Evolutionary conservation across 2,797 vertebrate genomes (phyloP).

Genomic region (Gobio occitaniae): DNA sequence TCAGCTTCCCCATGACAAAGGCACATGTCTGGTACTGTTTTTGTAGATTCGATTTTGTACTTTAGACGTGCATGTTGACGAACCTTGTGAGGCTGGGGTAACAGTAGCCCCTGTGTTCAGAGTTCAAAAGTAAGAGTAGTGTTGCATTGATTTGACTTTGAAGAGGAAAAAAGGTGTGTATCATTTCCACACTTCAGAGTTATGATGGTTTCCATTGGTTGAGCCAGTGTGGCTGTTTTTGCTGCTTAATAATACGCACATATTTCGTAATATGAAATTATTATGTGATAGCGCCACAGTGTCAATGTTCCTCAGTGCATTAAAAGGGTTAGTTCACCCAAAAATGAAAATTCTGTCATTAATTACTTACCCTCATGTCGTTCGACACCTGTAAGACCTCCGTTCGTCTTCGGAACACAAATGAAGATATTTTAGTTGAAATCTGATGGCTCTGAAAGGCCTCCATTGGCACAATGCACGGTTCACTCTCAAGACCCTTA

Average conservation of each 20-base stretch:
- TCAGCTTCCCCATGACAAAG: not conserved
- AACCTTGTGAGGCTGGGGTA: conserved; percentile 5
- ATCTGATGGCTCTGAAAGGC: no score
- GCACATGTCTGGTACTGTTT: not conserved
- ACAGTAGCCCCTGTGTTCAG: conserved; percentile 18
- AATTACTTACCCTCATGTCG: no score
- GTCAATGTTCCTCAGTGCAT: not conserved
- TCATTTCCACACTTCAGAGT: not conserved
- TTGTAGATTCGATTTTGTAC: not conserved
- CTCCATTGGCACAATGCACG: no score
- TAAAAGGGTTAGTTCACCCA: not conserved
- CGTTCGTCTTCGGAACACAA: no score
- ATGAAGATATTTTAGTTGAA: no score
- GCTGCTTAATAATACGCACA: not conserved
- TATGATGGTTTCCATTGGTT: not conserved
- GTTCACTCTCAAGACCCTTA: no score
- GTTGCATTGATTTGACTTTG: conserved; percentile 15
- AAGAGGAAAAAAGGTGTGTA: not conserved
- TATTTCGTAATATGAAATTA: not conserved
- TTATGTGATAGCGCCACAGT: not conserved
- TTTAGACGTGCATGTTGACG: not conserved
- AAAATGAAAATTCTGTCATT: no score
- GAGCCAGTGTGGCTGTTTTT: conserved; percentile 11
- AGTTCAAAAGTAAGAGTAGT: conserved; percentile 17
- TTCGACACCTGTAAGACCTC: no score